Percentiles rank a stretch among this genome's conserved stretches.
Evolutionary conservation across 2,113 vertebrate species (phyloP).

Genomic region (Zeus faber): DNA sequence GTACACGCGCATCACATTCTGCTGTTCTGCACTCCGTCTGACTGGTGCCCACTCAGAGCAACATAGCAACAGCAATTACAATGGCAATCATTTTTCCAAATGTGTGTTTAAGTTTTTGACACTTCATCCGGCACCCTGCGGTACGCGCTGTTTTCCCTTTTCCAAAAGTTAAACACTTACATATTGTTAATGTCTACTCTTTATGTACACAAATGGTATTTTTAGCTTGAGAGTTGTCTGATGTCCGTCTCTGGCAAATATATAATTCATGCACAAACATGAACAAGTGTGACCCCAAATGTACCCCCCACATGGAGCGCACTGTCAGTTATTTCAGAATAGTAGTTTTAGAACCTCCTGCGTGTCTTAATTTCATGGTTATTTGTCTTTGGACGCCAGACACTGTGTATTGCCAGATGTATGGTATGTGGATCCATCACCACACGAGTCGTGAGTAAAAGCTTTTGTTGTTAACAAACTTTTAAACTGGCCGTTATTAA

Average conservation of each 20-base stretch:
- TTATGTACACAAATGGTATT: not conserved
- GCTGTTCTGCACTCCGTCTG: not conserved
- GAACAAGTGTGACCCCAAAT: not conserved
- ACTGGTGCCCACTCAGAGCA: not conserved
- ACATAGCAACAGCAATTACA: not conserved
- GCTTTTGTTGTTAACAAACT: too few relatives aligned
- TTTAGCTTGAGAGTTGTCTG: not conserved
- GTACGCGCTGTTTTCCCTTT: not conserved
- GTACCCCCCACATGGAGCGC: too few relatives aligned
- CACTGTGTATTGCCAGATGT: too few relatives aligned
- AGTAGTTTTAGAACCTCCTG: too few relatives aligned
- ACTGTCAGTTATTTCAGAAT: too few relatives aligned
- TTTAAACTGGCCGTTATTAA: too few relatives aligned
- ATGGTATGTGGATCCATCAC: too few relatives aligned
- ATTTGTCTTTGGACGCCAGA: too few relatives aligned
- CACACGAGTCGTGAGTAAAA: too few relatives aligned
- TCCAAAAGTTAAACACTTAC: conserved; percentile 1
- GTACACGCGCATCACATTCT: not conserved
- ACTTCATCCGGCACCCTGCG: not conserved
- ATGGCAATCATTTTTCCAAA: not conserved
- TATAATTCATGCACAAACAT: too few relatives aligned
- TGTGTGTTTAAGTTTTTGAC: not conserved
- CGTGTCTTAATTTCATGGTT: too few relatives aligned
- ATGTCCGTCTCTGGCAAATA: too few relatives aligned
- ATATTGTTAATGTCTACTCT: not conserved